These are phyloP conservation scores for zebrafish (Danio rerio) DNA, from an alignment of 2,113 vertebrate species.

Conservation along the genomic window DNA sequence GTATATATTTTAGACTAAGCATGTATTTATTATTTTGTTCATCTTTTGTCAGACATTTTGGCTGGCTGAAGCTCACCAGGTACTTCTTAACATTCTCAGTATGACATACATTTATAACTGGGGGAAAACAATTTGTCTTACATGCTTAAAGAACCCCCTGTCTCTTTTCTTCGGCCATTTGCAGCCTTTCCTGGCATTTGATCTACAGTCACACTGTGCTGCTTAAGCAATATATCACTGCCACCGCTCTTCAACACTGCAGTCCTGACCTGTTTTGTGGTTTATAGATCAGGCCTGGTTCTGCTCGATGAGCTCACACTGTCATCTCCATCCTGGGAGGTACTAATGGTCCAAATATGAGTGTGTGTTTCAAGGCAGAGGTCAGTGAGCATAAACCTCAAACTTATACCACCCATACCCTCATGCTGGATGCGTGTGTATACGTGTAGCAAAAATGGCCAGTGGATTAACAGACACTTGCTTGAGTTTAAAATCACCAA, in stretches of 20 bases:
- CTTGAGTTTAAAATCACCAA: too few relatives aligned
- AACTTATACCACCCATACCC: constrained; percentile 6
- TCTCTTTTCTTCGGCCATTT: background rate
- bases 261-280: background rate
- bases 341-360: constrained; percentile 23
- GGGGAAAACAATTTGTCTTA: background rate
- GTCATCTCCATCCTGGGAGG: constrained; percentile 17
- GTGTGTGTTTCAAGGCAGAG: constrained; percentile 17
- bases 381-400: constrained; percentile 41
- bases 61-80: constrained; percentile 21
- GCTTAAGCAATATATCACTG: constrained; percentile 36
- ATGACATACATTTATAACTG: constrained; percentile 48
- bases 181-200: constrained; percentile 7
- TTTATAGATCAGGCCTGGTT: constrained; percentile 8
- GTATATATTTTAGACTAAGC: too few relatives aligned
- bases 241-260: background rate
- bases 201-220: constrained; percentile 36
- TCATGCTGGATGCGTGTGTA: background rate
- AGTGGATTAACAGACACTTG: too few relatives aligned
- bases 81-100: constrained; percentile 26
- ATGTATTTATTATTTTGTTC: too few relatives aligned
- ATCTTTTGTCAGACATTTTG: background rate
- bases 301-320: constrained; percentile 18
- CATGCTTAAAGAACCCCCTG: background rate
- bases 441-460: too few relatives aligned